phyloP scores from a whole-genome alignment of 2,888 invertebrate genomes.

The Cheilosia variabilis region DNA sequence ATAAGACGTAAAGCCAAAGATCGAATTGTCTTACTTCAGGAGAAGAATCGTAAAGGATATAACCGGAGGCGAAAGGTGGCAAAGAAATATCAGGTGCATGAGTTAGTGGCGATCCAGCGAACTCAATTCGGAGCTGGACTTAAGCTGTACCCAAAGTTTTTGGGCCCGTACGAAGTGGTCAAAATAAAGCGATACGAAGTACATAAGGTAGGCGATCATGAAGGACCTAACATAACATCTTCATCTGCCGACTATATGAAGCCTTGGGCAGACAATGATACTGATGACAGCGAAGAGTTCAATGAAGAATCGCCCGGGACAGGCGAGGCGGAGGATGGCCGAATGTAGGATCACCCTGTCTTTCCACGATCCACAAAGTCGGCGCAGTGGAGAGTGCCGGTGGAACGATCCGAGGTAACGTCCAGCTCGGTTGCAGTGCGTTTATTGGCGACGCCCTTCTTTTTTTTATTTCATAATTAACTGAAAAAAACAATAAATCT shows the following conservation, averaged over 20 bases:
- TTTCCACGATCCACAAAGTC: no score
- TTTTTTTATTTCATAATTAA: no score
- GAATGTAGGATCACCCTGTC: not conserved
- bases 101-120: conserved; percentile 77
- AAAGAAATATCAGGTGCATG: conserved; percentile 34
- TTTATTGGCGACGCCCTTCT: no score
- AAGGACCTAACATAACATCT: no score
- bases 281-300: not conserved
- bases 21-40: conserved; percentile 61
- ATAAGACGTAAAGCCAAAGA: conserved; percentile 50
- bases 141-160: conserved; percentile 79
- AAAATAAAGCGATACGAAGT: conserved; percentile 77
- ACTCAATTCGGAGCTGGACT: conserved; percentile 79
- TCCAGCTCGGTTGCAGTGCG: no score
- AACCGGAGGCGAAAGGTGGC: conserved; percentile 53
- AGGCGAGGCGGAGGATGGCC: not conserved
- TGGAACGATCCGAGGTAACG: not conserved
- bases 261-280: not conserved
- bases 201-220: no score
- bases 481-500: no score
- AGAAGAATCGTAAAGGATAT: conserved; percentile 61
- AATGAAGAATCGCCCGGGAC: not conserved
- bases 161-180: conserved; percentile 79
- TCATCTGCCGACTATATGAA: no score
- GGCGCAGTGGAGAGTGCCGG: no score